Conservation (phyloP, 2,797 vertebrate species). For the Echeneis naucrates region DNA sequence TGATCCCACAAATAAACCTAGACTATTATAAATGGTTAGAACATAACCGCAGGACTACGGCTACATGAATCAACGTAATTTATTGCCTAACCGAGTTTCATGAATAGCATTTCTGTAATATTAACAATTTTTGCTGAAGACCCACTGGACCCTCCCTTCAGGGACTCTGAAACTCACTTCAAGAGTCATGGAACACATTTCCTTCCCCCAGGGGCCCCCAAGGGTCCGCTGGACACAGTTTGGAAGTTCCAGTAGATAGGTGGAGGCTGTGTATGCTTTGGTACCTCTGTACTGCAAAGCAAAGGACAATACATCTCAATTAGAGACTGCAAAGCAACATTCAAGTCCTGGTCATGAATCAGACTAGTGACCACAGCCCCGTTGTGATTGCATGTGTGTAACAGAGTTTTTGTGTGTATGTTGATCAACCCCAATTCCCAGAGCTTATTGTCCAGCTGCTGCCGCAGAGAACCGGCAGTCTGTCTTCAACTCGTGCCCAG, state of each 20-base stretch:
- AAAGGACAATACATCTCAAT: constrained; percentile 60
- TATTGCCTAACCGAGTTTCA: neutral
- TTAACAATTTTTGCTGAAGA: neutral
- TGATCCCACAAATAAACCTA: neutral
- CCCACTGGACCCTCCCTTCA: neutral
- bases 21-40: neutral
- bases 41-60: neutral
- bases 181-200: neutral
- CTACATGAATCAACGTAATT: neutral
- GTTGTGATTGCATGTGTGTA: constrained; percentile 6
- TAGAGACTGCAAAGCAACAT: constrained; percentile 41
- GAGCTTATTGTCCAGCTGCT: constrained; percentile 54
- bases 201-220: neutral
- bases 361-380: constrained; percentile 42
- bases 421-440: constrained; percentile 46
- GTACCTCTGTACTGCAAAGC: constrained; percentile 21
- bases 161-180: neutral
- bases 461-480: constrained; percentile 45
- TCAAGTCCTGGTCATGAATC: constrained; percentile 39
- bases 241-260: neutral
- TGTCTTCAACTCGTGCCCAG: constrained; percentile 29
- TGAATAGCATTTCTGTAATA: neutral
- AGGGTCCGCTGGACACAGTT: constrained; percentile 16
- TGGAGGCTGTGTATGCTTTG: constrained; percentile 9
- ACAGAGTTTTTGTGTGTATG: constrained; percentile 20